These are phyloP conservation scores for Isaurus tuberculatus DNA, from an alignment of 92 coral and sea anemone species.

Conservation along the genomic window DNA sequence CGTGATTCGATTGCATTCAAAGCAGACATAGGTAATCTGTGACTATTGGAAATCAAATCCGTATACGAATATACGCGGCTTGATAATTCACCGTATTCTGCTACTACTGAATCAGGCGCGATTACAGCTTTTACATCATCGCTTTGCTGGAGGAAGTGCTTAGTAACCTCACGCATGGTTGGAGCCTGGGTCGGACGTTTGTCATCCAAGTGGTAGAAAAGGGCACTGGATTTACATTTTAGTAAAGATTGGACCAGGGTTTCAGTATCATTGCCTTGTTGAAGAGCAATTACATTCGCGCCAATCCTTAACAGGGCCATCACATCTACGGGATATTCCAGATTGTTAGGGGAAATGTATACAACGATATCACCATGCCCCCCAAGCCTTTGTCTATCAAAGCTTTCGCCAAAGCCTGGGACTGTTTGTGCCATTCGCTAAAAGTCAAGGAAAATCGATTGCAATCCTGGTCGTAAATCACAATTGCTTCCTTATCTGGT, in stretches of 20 bases:
- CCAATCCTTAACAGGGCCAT: conserved; percentile 24
- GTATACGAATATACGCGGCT: conserved; percentile 15
- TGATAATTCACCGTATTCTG: background rate
- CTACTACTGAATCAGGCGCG: background rate
- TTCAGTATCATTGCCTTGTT: background rate
- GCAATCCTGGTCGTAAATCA: conserved; percentile 6
- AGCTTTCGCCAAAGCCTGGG: conserved; percentile 23
- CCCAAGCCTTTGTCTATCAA: conserved; percentile 25
- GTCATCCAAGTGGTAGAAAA: background rate
- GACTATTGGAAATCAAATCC: no score
- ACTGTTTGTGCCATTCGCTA: conserved; percentile 14
- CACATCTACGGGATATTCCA: conserved; percentile 2
- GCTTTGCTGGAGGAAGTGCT: background rate
- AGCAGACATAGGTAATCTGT: no score
- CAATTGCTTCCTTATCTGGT: conserved; percentile 22
- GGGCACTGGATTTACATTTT: background rate
- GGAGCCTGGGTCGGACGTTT: background rate
- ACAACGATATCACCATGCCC: conserved; percentile 2
- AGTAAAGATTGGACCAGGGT: background rate
- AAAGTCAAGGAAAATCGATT: conserved; percentile 12
- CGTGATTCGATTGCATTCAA: background rate
- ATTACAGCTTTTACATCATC: background rate
- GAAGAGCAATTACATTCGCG: conserved; percentile 2
- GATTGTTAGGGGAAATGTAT: conserved; percentile 4
- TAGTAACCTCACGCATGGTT: background rate